These are phyloP conservation scores for Noctua pronuba DNA, from an alignment of 2,888 invertebrate species.

Conservation along the genomic window DNA sequence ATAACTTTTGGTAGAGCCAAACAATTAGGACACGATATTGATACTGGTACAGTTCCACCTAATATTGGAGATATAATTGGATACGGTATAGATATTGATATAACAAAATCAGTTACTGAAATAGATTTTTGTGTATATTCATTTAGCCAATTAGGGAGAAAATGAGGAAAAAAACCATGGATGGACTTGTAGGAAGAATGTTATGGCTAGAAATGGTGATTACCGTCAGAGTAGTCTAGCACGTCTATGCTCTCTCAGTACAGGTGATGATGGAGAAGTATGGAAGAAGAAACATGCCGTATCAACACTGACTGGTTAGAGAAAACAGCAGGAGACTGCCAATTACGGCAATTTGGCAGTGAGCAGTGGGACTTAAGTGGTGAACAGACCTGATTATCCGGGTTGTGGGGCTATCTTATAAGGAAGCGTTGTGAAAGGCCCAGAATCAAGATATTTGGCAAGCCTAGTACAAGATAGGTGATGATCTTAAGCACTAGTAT, in stretches of 20 bases:
- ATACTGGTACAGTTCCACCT: constrained; percentile 28
- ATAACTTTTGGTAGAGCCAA: constrained; percentile 46
- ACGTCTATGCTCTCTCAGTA: background rate
- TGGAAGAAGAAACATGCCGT: background rate
- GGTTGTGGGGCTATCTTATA: no score
- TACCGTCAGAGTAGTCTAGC: background rate
- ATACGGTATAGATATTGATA: constrained; percentile 22
- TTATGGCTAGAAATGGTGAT: background rate
- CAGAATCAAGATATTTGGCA: background rate
- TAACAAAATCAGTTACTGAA: constrained; percentile 21
- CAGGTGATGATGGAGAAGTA: background rate
- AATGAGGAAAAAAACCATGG: background rate
- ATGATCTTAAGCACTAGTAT: background rate
- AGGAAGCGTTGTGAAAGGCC: background rate
- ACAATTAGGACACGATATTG: constrained; percentile 50
- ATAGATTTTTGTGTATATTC: constrained; percentile 11
- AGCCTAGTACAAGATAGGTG: background rate
- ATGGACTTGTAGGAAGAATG: background rate
- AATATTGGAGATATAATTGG: constrained; percentile 32
- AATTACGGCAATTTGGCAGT: background rate
- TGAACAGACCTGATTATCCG: fast-evolving
- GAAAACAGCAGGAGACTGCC: background rate
- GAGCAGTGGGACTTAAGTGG: background rate
- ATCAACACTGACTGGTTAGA: background rate
- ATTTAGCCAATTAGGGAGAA: background rate